Evolutionary conservation across 2,797 vertebrate species (phyloP).

Genomic region (Allobates femoralis): DNA sequence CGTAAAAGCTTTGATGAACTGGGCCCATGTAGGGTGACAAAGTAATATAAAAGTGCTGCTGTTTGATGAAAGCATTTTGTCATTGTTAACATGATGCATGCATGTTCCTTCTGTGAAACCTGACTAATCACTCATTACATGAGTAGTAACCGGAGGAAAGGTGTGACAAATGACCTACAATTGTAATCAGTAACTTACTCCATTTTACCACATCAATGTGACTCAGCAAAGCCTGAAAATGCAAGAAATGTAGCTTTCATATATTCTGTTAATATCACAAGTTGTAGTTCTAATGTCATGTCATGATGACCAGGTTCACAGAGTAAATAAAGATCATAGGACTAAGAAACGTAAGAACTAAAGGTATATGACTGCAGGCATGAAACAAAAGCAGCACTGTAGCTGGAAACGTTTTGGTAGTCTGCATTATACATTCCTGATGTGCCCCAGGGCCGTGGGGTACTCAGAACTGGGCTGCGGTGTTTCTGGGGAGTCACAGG

Average conservation of each 20-base stretch:
- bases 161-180: conserved; percentile 5
- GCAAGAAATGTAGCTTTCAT: neutral
- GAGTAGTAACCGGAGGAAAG: conserved; percentile 39
- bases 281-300: neutral
- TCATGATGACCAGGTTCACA: too few relatives aligned
- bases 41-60: neutral
- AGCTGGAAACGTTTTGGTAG: too few relatives aligned
- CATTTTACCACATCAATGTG: conserved; percentile 44
- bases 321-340: neutral
- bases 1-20: too few relatives aligned
- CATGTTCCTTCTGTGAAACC: conserved; percentile 12
- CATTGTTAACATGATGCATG: neutral
- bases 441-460: too few relatives aligned
- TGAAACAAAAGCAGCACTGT: too few relatives aligned
- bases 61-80: neutral
- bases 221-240: conserved; percentile 47
- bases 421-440: too few relatives aligned
- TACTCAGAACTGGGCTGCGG: too few relatives aligned
- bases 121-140: conserved; percentile 7
- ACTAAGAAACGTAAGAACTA: neutral
- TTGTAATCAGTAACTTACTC: conserved; percentile 49
- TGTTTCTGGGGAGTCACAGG: too few relatives aligned
- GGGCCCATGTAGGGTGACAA: neutral
- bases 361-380: neutral
- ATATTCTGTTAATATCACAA: neutral